Evolutionary conservation across 2,888 invertebrate species (phyloP), one percentile per base, ranked within the genome.

Genomic region (Schizotus pectinicornis): DNA sequence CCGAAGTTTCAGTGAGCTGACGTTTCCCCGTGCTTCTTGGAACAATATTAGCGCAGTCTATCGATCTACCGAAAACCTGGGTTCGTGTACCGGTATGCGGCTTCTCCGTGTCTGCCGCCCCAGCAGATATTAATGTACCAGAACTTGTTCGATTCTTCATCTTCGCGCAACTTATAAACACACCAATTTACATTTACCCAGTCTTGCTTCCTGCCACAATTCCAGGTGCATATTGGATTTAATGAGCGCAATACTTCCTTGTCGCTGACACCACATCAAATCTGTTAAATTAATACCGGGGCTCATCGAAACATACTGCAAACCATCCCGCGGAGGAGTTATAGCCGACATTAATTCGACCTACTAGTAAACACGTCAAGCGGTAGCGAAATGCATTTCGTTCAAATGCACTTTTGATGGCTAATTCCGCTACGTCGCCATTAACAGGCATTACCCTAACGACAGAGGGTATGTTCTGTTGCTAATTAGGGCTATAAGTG

Each of bases 1-100:
- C 67, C 68, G 62, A 71, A 71, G 68, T 67, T 71, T 71, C 63
- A 58, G 64, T 61, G 63, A 63, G 60, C 69, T 67, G 68, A 67
- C 70, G 62, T 69, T 65, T 56, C 62, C 67, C 63, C 64, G 58
- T 65, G 64, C 62, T 68, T 60, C 60, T 65, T 67, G 63, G 58
- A 67, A 68, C 67, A 69, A 69, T 69, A 71, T 69, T 68, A 68
- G 67, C 66, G 62, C 62, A 62, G 62, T 61, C 59, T 69, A 71
- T 71, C 65, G 69, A 71, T 71, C 69, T 61, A 51, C 51, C 47
- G 50, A 48, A 39, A 61, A 61, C 61, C 58, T 51, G 55, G 51
- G 56, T 61, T 60, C 58, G 51, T 58, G 41, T 50, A 36, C 42
- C 31, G 53, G 34, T 14, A 31, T 49, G 38, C 49, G 49, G 38